Evolutionary conservation across 1,140 invertebrate species (phyloP).

Genomic region (Drosophila guanche): DNA sequence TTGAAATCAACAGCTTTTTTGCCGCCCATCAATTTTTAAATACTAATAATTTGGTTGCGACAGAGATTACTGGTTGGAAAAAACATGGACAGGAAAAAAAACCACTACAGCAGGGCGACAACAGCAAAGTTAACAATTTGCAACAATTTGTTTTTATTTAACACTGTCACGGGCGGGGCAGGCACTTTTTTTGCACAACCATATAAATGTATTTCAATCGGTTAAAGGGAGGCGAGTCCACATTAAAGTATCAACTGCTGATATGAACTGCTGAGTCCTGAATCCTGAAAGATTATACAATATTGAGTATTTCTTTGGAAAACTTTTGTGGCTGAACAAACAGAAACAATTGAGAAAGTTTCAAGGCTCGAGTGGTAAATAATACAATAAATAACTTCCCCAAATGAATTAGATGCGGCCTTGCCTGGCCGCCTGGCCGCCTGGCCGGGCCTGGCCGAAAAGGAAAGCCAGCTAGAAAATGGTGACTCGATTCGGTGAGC

Average conservation of each 20-base stretch:
- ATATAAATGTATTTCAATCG: too few relatives aligned
- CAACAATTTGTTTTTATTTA: conserved; percentile 1
- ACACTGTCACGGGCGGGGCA: not conserved
- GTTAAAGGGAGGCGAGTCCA: not conserved
- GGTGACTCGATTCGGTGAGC: conserved; percentile 14
- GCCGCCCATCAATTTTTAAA: conserved; percentile 21
- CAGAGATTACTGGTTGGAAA: not conserved
- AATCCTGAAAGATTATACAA: conserved; percentile 31
- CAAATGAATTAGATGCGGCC: conserved; percentile 50
- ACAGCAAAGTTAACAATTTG: not conserved
- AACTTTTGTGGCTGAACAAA: conserved; percentile 36
- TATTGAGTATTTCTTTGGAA: conserved; percentile 8
- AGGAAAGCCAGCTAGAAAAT: conserved; percentile 44
- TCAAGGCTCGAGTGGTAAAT: conserved; percentile 47
- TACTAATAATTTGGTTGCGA: conserved; percentile 12
- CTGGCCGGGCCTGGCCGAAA: not conserved
- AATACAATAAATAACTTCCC: conserved; percentile 54
- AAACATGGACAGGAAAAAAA: not conserved
- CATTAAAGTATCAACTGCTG: conserved; percentile 23
- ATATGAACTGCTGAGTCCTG: not conserved
- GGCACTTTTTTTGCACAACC: not conserved
- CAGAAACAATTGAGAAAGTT: conserved; percentile 54
- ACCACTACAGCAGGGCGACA: not conserved
- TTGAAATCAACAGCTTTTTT: not conserved
- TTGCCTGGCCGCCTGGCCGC: not conserved